Evolutionary conservation across 37 sponge, comb jelly and placozoan genomes (phyloP), one percentile per base, ranked within the genome.

Genomic region (Spongilla lacustris): DNA sequence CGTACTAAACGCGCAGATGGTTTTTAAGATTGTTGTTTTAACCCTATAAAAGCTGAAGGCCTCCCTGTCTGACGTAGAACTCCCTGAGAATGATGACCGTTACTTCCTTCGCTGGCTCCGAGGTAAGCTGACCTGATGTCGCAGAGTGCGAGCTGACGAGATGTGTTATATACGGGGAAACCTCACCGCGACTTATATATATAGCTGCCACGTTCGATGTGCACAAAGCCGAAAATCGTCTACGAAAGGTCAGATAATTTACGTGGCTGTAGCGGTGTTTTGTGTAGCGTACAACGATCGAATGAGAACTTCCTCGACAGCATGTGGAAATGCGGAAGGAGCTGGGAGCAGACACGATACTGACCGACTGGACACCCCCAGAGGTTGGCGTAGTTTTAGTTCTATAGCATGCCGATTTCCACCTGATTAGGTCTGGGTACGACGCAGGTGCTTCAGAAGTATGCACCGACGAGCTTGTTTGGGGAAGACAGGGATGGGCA

Each of bases 401-500:
- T 58, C 0, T 17, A 58, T 58, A 58, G 1, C 31, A 24, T 13
- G 21, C 10, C 11, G 27, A 69, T n/a, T n/a, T n/a, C n/a, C n/a
- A n/a, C n/a, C 41, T 6, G 6, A 41, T 41, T 72, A 5, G 21
- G 31, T n/a, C 27, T 72, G 30, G 36, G 19, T 8, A 22, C 0
- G 24, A 28, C 26, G 19, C 69, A 88, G 89, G 89, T 88, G 14
- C 58, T 88, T 22, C 32, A 76, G 71, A 81, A 90, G 84, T 93
- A 83, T 67, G 79, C 69, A 46, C 75, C 94, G 26, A 78, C 84
- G 32, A 88, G 91, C 0, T 36, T 50, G 36, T 84, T 87, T 73
- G 94, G 94, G 21, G 92, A 89, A 36, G 94, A 93, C 73, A 83
- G 87, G 69, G 91, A 90, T 26, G 92, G 94, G 0, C 84, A 90